phyloP scores from a whole-genome alignment of 2,797 vertebrate species.

The Erithacus rubecula region DNA sequence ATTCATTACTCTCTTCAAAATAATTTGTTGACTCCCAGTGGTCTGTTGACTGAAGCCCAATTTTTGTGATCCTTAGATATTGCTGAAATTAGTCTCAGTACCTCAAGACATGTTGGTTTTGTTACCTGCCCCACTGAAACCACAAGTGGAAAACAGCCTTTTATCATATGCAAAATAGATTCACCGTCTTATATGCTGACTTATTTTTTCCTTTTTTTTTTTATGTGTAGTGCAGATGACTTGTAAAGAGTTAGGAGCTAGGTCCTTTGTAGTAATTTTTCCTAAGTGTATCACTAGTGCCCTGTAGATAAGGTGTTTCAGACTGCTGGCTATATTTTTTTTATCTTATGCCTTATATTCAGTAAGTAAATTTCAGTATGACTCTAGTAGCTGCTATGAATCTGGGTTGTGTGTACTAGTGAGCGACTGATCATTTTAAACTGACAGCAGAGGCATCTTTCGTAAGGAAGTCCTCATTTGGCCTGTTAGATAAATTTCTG shows the following conservation, averaged over 20 bases:
- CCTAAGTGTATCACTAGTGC: not conserved
- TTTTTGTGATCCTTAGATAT: not conserved
- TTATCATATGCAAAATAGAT: not conserved
- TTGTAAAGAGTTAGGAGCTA: not conserved
- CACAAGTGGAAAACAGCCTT: not conserved
- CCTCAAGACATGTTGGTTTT: not conserved
- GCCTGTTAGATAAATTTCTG: not conserved
- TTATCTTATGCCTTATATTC: not conserved
- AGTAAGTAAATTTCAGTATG: not conserved
- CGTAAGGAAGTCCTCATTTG: not conserved
- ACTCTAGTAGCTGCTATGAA: not conserved
- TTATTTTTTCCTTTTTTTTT: not conserved
- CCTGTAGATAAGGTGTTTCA: not conserved
- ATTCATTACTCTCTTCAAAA: not conserved
- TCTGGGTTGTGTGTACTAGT: not conserved
- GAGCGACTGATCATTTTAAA: not conserved
- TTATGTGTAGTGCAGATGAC: not conserved
- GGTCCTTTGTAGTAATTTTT: not conserved
- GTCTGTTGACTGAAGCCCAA: not conserved
- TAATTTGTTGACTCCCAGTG: not conserved
- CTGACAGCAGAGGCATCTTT: not conserved
- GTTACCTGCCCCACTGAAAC: not conserved
- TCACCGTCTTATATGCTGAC: not conserved
- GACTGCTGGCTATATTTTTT: not conserved
- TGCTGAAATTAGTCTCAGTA: not conserved